These are phyloP conservation scores for Agrotis segetum DNA, from an alignment of 2,888 invertebrate genomes.

Conservation along the genomic window DNA sequence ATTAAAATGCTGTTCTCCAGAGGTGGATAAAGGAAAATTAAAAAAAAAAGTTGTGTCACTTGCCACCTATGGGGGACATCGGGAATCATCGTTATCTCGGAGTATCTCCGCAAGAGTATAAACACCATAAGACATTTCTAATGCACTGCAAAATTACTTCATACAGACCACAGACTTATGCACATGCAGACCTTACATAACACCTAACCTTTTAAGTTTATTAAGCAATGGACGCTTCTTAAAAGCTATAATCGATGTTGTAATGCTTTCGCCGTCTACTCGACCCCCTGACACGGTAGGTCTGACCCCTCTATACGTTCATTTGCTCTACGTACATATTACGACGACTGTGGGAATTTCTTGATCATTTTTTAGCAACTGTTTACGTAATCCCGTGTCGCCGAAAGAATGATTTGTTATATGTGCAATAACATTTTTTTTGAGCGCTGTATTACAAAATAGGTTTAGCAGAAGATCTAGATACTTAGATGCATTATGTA, in stretches of 20 bases:
- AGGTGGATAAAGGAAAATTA: too few relatives aligned
- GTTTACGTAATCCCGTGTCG: constrained; percentile 46
- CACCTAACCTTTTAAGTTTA: constrained; percentile 66
- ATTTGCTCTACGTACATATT: constrained; percentile 62
- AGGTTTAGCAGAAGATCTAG: constrained; percentile 55
- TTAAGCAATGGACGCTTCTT: constrained; percentile 70
- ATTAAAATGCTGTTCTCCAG: too few relatives aligned
- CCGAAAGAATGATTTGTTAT: constrained; percentile 43
- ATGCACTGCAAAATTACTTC: constrained; percentile 57
- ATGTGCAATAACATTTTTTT: constrained; percentile 24
- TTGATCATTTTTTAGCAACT: constrained; percentile 52
- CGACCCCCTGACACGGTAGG: constrained; percentile 64
- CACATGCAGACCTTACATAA: constrained; percentile 70
- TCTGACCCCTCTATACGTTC: constrained; percentile 66
- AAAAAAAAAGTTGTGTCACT: too few relatives aligned
- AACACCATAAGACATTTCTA: not conserved
- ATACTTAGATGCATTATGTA: constrained; percentile 43
- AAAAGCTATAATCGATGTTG: constrained; percentile 70
- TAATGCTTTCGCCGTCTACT: constrained; percentile 70
- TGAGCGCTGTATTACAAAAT: constrained; percentile 47
- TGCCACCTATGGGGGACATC: too few relatives aligned
- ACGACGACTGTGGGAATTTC: constrained; percentile 54
- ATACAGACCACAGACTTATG: constrained; percentile 59
- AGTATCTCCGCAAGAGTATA: too few relatives aligned
- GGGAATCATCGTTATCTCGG: too few relatives aligned